These are phyloP conservation scores for Chrysogorgia sp. DNA, from an alignment of 92 coral and sea anemone genomes.

Conservation along the genomic window DNA sequence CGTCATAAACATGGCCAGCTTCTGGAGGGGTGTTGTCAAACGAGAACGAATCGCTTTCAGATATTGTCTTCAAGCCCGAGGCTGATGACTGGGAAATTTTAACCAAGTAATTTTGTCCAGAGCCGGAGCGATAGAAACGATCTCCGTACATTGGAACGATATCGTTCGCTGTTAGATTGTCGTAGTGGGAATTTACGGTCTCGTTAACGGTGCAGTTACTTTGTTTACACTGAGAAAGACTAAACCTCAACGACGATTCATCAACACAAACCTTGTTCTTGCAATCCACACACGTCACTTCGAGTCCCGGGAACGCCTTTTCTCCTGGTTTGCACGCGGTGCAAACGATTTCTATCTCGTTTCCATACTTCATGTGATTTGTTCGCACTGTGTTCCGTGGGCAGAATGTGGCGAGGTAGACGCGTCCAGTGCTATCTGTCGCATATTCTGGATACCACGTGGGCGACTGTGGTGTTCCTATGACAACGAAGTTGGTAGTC, in stretches of 20 bases:
- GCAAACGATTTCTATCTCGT: slow-evolving; percentile 57
- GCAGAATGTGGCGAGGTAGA: slow-evolving; percentile 76
- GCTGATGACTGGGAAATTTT: slow-evolving; percentile 71
- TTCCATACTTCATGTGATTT: slow-evolving; percentile 56
- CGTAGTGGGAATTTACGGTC: neutral
- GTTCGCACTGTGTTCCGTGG: slow-evolving; percentile 69
- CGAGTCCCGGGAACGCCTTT: slow-evolving; percentile 83
- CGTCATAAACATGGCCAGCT: slow-evolving; percentile 87
- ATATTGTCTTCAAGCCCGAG: slow-evolving; percentile 64
- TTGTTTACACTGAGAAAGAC: slow-evolving; percentile 36
- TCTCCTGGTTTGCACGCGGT: slow-evolving; percentile 73
- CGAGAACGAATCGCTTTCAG: slow-evolving; percentile 74
- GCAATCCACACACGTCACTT: slow-evolving; percentile 62
- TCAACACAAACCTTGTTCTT: slow-evolving; percentile 16
- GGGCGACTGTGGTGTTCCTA: slow-evolving; percentile 79
- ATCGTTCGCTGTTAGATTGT: slow-evolving; percentile 22
- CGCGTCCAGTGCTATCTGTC: slow-evolving; percentile 80
- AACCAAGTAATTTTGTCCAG: slow-evolving; percentile 32
- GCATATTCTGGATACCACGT: slow-evolving; percentile 84
- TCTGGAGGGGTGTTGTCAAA: slow-evolving; percentile 88
- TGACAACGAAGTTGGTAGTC: slow-evolving; percentile 56
- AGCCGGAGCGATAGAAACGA: slow-evolving; percentile 15
- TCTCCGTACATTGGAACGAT: slow-evolving; percentile 16
- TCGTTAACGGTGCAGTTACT: neutral
- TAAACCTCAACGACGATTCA: neutral